Evolutionary conservation across 2,113 vertebrate genomes (phyloP).

Genomic region (Dermatemys mawii): DNA sequence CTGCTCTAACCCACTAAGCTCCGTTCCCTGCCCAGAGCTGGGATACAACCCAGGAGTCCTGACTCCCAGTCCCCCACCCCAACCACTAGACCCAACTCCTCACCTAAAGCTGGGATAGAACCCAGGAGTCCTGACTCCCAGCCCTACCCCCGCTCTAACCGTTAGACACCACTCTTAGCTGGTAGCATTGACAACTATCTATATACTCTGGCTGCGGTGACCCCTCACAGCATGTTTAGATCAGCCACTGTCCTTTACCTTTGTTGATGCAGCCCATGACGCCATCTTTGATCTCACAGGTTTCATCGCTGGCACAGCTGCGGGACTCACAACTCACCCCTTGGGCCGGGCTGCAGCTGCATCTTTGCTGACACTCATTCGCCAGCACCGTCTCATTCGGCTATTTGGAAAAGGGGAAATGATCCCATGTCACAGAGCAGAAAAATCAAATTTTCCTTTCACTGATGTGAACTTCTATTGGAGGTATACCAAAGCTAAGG

Average conservation of each 20-base stretch:
- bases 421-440: background rate
- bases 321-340: conserved; percentile 76
- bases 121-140: too few species aligned
- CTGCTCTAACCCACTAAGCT: too few species aligned
- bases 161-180: background rate
- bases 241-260: conserved; percentile 66
- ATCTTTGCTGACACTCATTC: conserved; percentile 75
- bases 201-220: background rate
- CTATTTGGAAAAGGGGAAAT: conserved; percentile 61
- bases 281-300: conserved; percentile 76
- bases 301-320: conserved; percentile 72
- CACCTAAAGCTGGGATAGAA: too few species aligned
- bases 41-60: background rate
- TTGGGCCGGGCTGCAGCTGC: conserved; percentile 70
- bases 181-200: background rate
- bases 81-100: background rate
- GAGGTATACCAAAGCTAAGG: background rate
- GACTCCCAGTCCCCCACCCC: too few species aligned
- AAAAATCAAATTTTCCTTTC: background rate
- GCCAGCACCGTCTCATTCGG: conserved; percentile 68
- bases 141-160: background rate
- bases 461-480: too few species aligned
- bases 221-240: background rate
- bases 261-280: conserved; percentile 75
- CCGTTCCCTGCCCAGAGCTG: too few species aligned